Base-by-base conservation (phyloP, 2,113 vertebrate species). In the Verasper variegatus region DNA sequence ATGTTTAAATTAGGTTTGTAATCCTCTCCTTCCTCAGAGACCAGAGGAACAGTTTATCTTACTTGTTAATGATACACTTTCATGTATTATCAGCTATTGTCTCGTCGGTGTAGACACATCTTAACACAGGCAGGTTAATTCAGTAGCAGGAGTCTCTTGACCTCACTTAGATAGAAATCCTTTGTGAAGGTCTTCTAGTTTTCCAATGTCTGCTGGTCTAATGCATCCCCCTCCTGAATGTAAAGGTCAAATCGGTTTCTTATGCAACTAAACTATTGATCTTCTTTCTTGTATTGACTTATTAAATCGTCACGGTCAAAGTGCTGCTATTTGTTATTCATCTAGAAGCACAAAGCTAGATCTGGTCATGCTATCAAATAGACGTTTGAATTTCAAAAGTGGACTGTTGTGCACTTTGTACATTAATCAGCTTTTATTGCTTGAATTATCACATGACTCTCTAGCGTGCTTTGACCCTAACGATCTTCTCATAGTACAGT, bases 191-290 rank as follows among this genome's bases (percentile, higher is more conserved):
- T 42, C 61, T 12, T 67, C 51, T 64, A 24, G 3, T 42, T 66
- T 78, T 54, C 11, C 20, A 10, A 26, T 5, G 42, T 55, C n/a
- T 67, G 31, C 18, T 35, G 1, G 11, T 23, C 15, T 49, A 35
- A 73, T 42, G 23, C 27, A 56, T 62, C 40, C 35, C 1, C 26
- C 15, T 15, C 26, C 20, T 10, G 15, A 21, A 45, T 23, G 18
- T 57, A 71, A 80, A 81, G 69, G 80, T 86, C 82, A 84, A 54
- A 59, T 60, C 52, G 37, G 64, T 60, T 72, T 37, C 23, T 65
- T 23, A 58, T 64, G 57, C 57, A 72, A 21, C 20, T 1, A 61
- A 79, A 54, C 1, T 31, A 13, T 57, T 20, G 42, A 54, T 74
- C 23, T 54, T 3, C 26, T 63, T n/a, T 40, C 14, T 11, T 40